Base-by-base conservation (phyloP, 2,888 invertebrate genomes). In the Hirtodrosophila histrioides region DNA sequence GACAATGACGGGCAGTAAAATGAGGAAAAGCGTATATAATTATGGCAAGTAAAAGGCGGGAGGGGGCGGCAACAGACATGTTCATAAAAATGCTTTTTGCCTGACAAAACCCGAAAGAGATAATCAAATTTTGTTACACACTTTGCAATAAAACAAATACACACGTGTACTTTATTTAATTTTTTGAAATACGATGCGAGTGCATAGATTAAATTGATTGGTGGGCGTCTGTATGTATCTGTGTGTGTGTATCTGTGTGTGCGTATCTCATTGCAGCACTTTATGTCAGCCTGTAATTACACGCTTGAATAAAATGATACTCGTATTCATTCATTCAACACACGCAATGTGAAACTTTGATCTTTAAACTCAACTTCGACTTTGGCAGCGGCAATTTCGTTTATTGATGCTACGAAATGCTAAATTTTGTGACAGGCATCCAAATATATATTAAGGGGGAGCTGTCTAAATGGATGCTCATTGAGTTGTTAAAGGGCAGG, bases 161-260 rank as follows among this genome's bases (percentile, higher is more conserved):
- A n/a, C 27, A 35, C 12, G 29, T n/a, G 27, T 11, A 36, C 60
- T 35, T 6, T 17, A 17, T 17, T 17, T 17, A 17, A 17, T 40
- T 46, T 64, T 57, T 62, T n/a, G n/a, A 48, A 48, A 65, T 49
- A 7, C 61, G 64, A 56, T 56, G 53, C 41, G 56, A 57, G 72
- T 69, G 48, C 58, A 63, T 53, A 67, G 78, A 78, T 84, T 62
- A 73, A 76, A 76, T 78, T 81, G 75, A 75, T 84, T 84, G 65
- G 5, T 55, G 35, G 49, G 39, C 56, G 43, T 36, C 31, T 50
- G 36, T 39, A 37, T 56, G 46, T 35, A 37, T 56, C 43, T 35
- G 35, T 44, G 27, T 45, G 27, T 27, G 29, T 17, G 40, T 36
- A 37, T 40, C 11, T 41, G 17, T 27, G 41, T 29, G 39, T 44